Evolutionary conservation across 2,888 invertebrate genomes (phyloP).

Genomic region (Exocentrus adspersus): DNA sequence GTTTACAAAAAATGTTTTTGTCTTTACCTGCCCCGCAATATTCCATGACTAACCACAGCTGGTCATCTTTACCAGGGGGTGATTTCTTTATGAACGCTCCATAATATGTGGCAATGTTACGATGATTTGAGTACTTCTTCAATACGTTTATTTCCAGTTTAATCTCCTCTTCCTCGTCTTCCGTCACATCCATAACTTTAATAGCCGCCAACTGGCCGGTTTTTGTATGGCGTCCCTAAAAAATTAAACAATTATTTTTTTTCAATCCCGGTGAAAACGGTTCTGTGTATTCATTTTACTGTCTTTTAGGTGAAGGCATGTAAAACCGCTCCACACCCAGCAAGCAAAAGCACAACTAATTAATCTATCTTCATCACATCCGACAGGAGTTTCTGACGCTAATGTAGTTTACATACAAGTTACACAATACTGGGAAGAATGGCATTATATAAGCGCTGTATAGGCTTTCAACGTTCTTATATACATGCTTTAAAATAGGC

Average conservation of each 20-base stretch:
- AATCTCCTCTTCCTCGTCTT: conserved; percentile 99
- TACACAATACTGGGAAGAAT: neutral
- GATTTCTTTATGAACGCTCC: conserved; percentile 99
- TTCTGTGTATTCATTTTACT: too few relatives aligned
- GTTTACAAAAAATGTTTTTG: too few relatives aligned
- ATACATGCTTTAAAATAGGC: too few relatives aligned
- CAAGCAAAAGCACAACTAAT: neutral
- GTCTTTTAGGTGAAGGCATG: too few relatives aligned
- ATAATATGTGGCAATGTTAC: conserved; percentile 99
- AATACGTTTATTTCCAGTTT: conserved; percentile 99
- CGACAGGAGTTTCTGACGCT: neutral
- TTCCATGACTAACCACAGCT: conserved; percentile 99
- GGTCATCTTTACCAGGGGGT: conserved; percentile 98
- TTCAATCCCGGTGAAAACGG: too few relatives aligned
- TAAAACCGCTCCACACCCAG: neutral
- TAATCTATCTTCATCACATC: neutral
- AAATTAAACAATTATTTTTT: conserved; percentile 19
- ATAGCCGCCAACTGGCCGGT: conserved; percentile 99
- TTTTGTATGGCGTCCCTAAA: conserved; percentile 97
- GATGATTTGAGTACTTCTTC: conserved; percentile 98
- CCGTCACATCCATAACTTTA: conserved; percentile 99
- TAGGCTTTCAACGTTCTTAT: neutral
- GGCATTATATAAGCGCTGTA: neutral
- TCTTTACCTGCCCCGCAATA: conserved; percentile 95
- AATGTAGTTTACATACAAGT: neutral